phyloP scores from a whole-genome alignment of 2,888 invertebrate genomes.

The Drosophila kanekoi region DNA sequence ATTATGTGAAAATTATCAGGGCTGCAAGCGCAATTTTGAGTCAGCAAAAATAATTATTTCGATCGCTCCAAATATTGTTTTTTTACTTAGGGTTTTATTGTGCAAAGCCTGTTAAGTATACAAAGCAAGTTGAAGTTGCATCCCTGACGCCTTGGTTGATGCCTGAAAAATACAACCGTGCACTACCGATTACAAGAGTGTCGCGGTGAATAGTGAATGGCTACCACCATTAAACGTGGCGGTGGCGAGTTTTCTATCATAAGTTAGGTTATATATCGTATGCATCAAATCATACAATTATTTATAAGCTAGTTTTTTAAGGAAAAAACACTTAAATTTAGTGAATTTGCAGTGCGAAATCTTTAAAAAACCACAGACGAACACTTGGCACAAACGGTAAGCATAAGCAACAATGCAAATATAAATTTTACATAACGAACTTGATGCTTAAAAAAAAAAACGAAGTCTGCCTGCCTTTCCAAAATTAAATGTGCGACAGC shows the following conservation, averaged over 20 bases:
- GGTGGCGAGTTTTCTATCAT: slow-evolving; percentile 83
- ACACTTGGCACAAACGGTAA: slow-evolving; percentile 85
- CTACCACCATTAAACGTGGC: slow-evolving; percentile 77
- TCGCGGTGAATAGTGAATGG: slow-evolving; percentile 57
- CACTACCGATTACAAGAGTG: slow-evolving; percentile 35
- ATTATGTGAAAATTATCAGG: slow-evolving; percentile 12
- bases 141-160: slow-evolving; percentile 12
- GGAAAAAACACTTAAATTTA: slow-evolving; percentile 85
- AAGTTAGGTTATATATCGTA: slow-evolving; percentile 85
- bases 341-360: slow-evolving; percentile 85
- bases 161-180: slow-evolving; percentile 42
- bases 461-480: slow-evolving; percentile 61
- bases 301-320: slow-evolving; percentile 86
- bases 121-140: background rate
- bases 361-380: slow-evolving; percentile 83
- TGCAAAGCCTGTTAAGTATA: too few species aligned
- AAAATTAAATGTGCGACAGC: slow-evolving; percentile 68
- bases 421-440: slow-evolving; percentile 75
- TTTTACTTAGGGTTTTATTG: background rate
- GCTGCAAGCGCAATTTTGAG: background rate
- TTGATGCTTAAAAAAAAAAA: slow-evolving; percentile 54
- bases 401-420: slow-evolving; percentile 65
- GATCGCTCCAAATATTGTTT: background rate
- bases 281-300: slow-evolving; percentile 86
- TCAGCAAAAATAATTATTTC: background rate